Evolutionary conservation across 2,888 invertebrate genomes (phyloP), one percentile per base, ranked within the genome.

Genomic region (Smittia sp.): DNA sequence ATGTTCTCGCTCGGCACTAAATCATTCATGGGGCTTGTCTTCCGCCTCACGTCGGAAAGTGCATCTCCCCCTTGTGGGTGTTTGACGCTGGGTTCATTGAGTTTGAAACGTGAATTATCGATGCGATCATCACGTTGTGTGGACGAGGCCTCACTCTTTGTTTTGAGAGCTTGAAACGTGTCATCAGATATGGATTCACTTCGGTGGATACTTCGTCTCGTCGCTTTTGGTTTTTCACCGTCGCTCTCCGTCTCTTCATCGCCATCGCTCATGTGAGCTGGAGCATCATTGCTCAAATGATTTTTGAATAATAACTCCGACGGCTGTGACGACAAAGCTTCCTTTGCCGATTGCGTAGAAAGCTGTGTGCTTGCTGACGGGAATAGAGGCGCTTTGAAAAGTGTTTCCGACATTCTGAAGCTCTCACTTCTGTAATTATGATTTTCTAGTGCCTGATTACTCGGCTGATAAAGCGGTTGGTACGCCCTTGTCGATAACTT

Each of bases 401-500:
- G 24, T 70, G 72, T 15, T 72, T 62, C 38, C 62, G 72, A 72
- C 72, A 62, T n/a, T 62, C 39, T 72, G 58, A 24, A 32, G 62
- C 24, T 18, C 58, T 62, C 39, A 46, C 25, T n/a, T 15, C 24
- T 69, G 25, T 69, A 54, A 69, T 69, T 54, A 54, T 25, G 54
- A 27, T 20, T 24, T 72, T 72, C 38, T 62, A 62, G 38, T 38
- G 70, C 54, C 70, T 70, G 70, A 70, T 58, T 70, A 70, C 58
- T 39, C 18, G 11, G 52, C 7, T 69, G 68, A 52, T 46, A 39
- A 62, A 58, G 20, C 32, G 72, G 27, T 18, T 25, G 69, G 11
- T 46, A 70, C 52, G 54, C 15, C 32, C 22, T 63, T 11, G 27
- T 25, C 24, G 62, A 38, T 62, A 54, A 58, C 54, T 69, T 52